Evolutionary conservation across 2,888 invertebrate species (phyloP).

Genomic region (Euzophera pinguis): DNA sequence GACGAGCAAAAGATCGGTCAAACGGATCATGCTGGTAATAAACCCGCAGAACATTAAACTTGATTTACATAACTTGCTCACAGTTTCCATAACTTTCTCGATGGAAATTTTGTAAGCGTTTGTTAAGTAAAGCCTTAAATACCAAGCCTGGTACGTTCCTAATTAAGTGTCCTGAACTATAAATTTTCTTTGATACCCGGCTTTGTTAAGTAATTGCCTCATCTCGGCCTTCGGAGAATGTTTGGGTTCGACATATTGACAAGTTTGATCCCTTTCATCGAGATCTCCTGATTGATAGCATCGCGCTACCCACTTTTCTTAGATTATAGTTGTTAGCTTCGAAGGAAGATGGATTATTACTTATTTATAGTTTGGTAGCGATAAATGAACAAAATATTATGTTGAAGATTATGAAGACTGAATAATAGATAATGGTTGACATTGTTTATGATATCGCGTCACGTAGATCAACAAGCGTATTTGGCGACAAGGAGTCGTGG

Average conservation of each 20-base stretch:
- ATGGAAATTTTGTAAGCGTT: neutral
- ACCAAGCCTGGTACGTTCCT: slow-evolving; percentile 18
- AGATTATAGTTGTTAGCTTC: slow-evolving; percentile 21
- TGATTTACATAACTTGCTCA: slow-evolving; percentile 8
- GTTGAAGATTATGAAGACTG: neutral
- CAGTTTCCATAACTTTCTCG: slow-evolving; percentile 3
- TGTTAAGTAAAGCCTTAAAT: slow-evolving; percentile 15
- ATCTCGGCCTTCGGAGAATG: slow-evolving; percentile 28
- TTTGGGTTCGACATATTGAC: slow-evolving; percentile 37
- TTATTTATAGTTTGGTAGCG: neutral
- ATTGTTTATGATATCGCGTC: slow-evolving; percentile 5
- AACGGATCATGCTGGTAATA: neutral
- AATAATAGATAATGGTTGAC: neutral
- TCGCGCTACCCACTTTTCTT: slow-evolving; percentile 14
- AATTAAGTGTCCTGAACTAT: slow-evolving; percentile 21
- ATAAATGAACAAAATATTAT: neutral
- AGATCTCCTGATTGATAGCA: slow-evolving; percentile 38
- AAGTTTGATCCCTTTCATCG: slow-evolving; percentile 37
- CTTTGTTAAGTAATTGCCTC: slow-evolving; percentile 31
- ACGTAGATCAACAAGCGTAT: slow-evolving; percentile 10
- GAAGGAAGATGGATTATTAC: slow-evolving; percentile 18
- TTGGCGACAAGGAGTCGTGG: slow-evolving; percentile 9
- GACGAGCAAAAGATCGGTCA: neutral
- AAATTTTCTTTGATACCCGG: slow-evolving; percentile 20
- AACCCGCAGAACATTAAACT: neutral